phyloP scores from a whole-genome alignment of 2,113 vertebrate species.

The Hemiprocne comata region DNA sequence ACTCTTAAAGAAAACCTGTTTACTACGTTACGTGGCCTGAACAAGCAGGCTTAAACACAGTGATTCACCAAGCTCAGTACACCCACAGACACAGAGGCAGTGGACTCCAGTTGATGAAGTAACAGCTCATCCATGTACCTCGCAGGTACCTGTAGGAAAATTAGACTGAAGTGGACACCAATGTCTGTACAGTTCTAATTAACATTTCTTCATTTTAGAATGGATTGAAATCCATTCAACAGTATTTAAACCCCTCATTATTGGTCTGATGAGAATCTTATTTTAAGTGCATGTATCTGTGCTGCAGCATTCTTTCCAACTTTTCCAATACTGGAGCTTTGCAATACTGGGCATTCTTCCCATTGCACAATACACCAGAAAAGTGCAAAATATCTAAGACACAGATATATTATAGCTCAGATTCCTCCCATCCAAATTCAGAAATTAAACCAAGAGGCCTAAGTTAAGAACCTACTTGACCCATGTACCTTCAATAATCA shows the following conservation, averaged over 20 bases:
- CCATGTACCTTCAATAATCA: neutral
- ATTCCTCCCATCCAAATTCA: neutral
- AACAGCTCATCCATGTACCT: neutral
- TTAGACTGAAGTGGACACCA: neutral
- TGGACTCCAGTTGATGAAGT: neutral
- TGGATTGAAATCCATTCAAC: neutral
- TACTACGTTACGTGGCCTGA: neutral
- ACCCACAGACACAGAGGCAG: fast-evolving
- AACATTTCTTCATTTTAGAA: neutral
- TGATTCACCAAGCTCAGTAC: neutral
- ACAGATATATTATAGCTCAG: neutral
- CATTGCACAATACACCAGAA: fast-evolving
- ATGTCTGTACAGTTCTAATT: neutral
- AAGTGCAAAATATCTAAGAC: neutral
- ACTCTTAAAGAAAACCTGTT: neutral
- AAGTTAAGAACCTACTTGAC: neutral
- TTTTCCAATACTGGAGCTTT: neutral
- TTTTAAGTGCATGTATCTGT: neutral
- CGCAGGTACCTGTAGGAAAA: neutral
- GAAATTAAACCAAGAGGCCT: neutral
- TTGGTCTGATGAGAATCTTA: neutral
- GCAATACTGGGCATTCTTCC: neutral
- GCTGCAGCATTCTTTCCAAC: neutral
- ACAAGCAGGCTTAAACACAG: neutral
- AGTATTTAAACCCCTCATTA: neutral